A percentile compares a stretch with the other conserved stretches of the same genome.
Evolutionary conservation across 1,140 invertebrate species (phyloP).

Genomic region (Penaeus vannamei): DNA sequence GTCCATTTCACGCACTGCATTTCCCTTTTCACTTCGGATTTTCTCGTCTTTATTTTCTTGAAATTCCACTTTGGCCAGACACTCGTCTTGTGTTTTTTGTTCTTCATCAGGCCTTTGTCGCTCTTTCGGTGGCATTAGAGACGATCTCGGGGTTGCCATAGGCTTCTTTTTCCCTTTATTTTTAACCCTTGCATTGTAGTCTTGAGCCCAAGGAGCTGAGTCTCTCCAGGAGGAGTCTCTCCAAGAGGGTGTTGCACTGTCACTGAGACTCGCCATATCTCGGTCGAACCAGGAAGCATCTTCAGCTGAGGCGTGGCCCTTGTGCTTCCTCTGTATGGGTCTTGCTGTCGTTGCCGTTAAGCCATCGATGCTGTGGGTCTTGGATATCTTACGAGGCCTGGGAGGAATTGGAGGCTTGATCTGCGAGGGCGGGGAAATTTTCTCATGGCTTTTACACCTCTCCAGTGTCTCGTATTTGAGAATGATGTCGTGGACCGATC

Average conservation of each 20-base stretch:
- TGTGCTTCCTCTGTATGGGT: background rate
- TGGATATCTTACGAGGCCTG: background rate
- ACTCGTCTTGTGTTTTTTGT: background rate
- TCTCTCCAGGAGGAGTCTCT: background rate
- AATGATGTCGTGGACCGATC: slow-evolving; percentile 45
- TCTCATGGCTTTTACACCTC: background rate
- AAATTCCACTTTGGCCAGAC: too few relatives aligned
- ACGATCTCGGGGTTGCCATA: slow-evolving; percentile 5
- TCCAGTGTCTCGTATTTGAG: slow-evolving; percentile 42
- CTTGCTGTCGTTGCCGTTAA: background rate
- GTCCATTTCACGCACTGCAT: too few relatives aligned
- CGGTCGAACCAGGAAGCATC: background rate
- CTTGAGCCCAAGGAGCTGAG: slow-evolving; percentile 15
- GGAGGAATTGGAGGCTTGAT: background rate
- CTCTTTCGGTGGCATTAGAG: background rate
- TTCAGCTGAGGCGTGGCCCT: background rate
- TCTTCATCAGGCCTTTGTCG: background rate
- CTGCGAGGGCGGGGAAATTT: background rate
- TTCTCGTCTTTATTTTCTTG: too few relatives aligned
- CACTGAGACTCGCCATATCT: background rate
- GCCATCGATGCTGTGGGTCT: background rate
- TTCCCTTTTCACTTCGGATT: too few relatives aligned
- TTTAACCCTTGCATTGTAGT: slow-evolving; percentile 1
- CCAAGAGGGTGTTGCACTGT: background rate
- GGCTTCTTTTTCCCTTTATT: slow-evolving; percentile 16